A percentile compares a stretch with the other conserved stretches of the same genome.
These are phyloP conservation scores for Ruditapes philippinarum DNA, from an alignment of 1,140 invertebrate species.

Conservation along the genomic window DNA sequence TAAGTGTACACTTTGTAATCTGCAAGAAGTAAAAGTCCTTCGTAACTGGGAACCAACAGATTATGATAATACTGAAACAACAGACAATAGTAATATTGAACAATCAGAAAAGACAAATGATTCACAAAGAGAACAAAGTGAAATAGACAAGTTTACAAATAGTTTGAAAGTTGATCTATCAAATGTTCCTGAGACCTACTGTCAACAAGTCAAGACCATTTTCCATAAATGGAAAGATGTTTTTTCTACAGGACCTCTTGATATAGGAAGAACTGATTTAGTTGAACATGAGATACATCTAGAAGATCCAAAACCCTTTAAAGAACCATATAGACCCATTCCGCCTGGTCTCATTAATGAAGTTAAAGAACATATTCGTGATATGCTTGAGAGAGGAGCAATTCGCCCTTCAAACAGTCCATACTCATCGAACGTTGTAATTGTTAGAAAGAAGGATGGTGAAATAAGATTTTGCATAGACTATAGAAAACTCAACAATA, in stretches of 20 bases:
- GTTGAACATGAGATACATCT: constrained; percentile 13
- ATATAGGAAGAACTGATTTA: background rate
- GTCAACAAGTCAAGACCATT: background rate
- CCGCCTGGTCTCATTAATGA: constrained; percentile 2
- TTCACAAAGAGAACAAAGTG: background rate
- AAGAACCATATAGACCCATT: background rate
- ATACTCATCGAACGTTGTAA: constrained; percentile 4
- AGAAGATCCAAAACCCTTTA: background rate
- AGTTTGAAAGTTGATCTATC: background rate
- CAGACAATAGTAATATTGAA: background rate
- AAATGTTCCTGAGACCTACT: background rate
- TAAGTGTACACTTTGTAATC: background rate
- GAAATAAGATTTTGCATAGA: background rate
- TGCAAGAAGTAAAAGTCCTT: background rate
- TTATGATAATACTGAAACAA: background rate
- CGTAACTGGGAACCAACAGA: background rate
- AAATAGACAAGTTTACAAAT: background rate
- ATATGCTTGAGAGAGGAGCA: background rate
- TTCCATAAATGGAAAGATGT: constrained; percentile 11
- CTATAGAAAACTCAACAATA: background rate
- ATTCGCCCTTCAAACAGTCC: background rate
- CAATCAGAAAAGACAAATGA: background rate
- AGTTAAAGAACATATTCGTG: background rate
- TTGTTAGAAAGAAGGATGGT: background rate
- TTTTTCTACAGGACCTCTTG: background rate